Evolutionary conservation across 1,140 invertebrate species (phyloP), one percentile per base, ranked within the genome.

Genomic region (Nylanderia fulva): DNA sequence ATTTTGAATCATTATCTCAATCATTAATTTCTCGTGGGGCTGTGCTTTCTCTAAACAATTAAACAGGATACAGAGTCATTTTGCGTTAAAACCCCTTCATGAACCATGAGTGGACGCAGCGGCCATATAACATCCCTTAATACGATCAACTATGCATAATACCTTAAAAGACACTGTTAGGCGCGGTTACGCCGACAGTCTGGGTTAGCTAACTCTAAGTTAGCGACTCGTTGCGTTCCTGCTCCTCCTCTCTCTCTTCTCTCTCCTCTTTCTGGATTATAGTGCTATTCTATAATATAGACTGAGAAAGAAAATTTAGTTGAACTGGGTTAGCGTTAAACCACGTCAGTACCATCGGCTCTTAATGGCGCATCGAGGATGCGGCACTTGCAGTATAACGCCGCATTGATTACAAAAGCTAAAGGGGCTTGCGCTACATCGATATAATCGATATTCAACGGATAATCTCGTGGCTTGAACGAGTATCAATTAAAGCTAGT

Each of bases 401-500:
- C 54, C 21, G 66, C 77, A 82, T 71, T 72, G 77, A 82, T 82
- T 82, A 82, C 77, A 72, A 82, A 58, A 71, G 66, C 77, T 82
- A 82, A 72, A 82, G 36, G 36, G 77, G 77, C 27, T 71, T 71
- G 77, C 24, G n/a, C 66, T 42, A 58, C 66, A n/a, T 82, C 77
- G n/a, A 82, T 82, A 60, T 29, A 72, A 82, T 82, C 77, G 77
- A 82, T 82, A 82, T 58, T 71, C 77, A 82, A 13, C 27, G 54
- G 36, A 82, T 82, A 82, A 82, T 82, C 45, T 18, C 77, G 66
- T 60, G 13, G 52, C n/a, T 71, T 72, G 52, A 71, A 45, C 52
- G 36, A 56, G 52, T 21, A 58, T 56, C 24, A 29, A 80, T 80
- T 71, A 72, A 72, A 72, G 13, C 66, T 58, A 21, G 27, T 80